Base-by-base conservation (phyloP, 2,797 vertebrate genomes). In the Acanthurus leucopareius region DNA sequence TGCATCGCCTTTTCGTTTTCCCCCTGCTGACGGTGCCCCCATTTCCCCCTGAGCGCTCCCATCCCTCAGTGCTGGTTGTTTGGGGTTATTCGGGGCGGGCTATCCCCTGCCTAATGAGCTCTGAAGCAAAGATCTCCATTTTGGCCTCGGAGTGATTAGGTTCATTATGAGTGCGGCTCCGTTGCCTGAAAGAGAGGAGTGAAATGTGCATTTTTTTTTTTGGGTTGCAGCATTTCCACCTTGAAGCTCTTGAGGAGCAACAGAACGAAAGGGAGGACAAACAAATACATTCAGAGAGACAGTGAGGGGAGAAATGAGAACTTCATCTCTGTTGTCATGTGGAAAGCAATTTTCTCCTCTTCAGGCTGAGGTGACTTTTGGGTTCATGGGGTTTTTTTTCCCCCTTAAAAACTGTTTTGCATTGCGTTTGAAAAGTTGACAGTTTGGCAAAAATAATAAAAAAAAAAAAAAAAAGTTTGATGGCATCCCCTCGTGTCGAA, bases 101-200 rank as follows among this genome's bases (percentile, higher is more conserved):
- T 57, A 68, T 76, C 82, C 66, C 48, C 79, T 83, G 86, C 83
- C 69, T 91, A 92, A 94, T 92, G 89, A 93, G 85, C 83, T 91
- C 87, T 86, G 88, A 87, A 89, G 72, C 60, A 56, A 82, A 90
- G 78, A 88, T 90, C 85, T 89, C 83, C 70, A 86, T 91, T 86
- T 84, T 79, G 80, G 67, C 79, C 83, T 59, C 10, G 15, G 66
- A 86, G 86, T 86, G 86, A 91, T 92, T 79, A 84, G 59, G 53
- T 90, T 92, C 87, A 90, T 92, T 92, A 92, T 20, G 52, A 66
- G 77, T 77, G 60, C 20, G 9, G 60, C 73, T 80, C 77, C 15
- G 82, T 17, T 63, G 77, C 56, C 44, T 69, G 48, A 72, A 79
- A 3, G 42, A 70, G 38, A 65, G 53, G 75, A 57, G 17, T 19